phyloP scores from a whole-genome alignment of 2,113 vertebrate genomes.

The Seriola quinqueradiata region DNA sequence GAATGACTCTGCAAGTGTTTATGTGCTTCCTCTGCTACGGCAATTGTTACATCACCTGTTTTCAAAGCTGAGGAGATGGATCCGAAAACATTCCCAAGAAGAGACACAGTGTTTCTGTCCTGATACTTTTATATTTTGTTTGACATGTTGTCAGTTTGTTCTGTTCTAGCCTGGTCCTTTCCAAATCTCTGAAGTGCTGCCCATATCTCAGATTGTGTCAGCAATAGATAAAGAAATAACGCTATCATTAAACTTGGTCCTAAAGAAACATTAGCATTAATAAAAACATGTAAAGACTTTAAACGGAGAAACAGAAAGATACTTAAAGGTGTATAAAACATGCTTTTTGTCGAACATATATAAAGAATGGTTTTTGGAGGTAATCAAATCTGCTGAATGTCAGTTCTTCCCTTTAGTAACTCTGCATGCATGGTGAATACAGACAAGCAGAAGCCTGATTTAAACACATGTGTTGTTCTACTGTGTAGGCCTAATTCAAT shows the following conservation, averaged over 20 bases:
- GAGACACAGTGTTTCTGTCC: neutral
- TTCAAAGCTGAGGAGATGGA: neutral
- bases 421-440: neutral
- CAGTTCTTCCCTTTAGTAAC: neutral
- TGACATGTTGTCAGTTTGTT: neutral
- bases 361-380: neutral
- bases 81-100: neutral
- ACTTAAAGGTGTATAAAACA: neutral
- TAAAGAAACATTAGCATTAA: neutral
- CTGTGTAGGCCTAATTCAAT: neutral
- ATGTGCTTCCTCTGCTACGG: neutral
- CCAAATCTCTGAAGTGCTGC: neutral
- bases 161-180: neutral
- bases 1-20: neutral
- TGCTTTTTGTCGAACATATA: neutral
- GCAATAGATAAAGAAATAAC: neutral
- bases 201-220: neutral
- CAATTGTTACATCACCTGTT: slow-evolving; percentile 9
- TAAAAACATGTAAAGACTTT: neutral
- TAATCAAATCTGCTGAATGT: neutral
- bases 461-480: too few species aligned
- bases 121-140: neutral
- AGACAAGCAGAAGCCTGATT: neutral
- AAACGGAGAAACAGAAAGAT: neutral
- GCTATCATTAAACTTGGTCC: neutral